These are phyloP conservation scores for Schmidtea mediterranea DNA, from an alignment of 1,140 invertebrate species.

Conservation along the genomic window DNA sequence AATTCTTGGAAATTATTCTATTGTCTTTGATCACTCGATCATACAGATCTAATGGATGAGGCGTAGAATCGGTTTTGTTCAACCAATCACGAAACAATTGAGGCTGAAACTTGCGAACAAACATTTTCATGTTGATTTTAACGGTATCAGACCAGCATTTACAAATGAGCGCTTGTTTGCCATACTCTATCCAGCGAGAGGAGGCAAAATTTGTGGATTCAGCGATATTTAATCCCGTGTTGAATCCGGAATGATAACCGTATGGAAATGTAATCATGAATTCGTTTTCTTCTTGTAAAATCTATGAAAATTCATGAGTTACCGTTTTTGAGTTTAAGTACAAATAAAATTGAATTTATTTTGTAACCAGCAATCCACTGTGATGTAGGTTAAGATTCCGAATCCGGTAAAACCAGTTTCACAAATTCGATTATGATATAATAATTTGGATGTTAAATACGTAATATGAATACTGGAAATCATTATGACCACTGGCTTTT, in stretches of 20 bases:
- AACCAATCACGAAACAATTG: slow-evolving; percentile 54
- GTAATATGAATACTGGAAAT: too few species aligned
- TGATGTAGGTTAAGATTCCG: too few species aligned
- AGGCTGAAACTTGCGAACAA: slow-evolving; percentile 72
- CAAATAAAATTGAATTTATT: too few species aligned
- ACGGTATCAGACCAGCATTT: slow-evolving; percentile 43
- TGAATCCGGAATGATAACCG: slow-evolving; percentile 80
- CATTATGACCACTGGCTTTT: too few species aligned
- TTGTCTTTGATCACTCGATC: too few species aligned
- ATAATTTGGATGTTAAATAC: too few species aligned
- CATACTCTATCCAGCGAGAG: slow-evolving; percentile 87
- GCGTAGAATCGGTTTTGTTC: slow-evolving; percentile 53
- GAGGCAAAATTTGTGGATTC: slow-evolving; percentile 97
- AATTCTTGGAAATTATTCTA: too few species aligned
- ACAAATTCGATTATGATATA: too few species aligned
- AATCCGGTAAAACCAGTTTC: too few species aligned
- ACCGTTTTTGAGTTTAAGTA: too few species aligned
- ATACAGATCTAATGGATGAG: slow-evolving; percentile 53
- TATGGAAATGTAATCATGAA: slow-evolving; percentile 98
- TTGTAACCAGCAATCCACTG: too few species aligned
- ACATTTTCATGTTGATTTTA: slow-evolving; percentile 86
- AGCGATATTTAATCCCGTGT: slow-evolving; percentile 91
- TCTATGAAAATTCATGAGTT: slow-evolving; percentile 30
- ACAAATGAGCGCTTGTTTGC: slow-evolving; percentile 39
- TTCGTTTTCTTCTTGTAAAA: slow-evolving; percentile 78